Base-by-base conservation (phyloP, 2,113 vertebrate species). In the Lynx canadensis region DNA sequence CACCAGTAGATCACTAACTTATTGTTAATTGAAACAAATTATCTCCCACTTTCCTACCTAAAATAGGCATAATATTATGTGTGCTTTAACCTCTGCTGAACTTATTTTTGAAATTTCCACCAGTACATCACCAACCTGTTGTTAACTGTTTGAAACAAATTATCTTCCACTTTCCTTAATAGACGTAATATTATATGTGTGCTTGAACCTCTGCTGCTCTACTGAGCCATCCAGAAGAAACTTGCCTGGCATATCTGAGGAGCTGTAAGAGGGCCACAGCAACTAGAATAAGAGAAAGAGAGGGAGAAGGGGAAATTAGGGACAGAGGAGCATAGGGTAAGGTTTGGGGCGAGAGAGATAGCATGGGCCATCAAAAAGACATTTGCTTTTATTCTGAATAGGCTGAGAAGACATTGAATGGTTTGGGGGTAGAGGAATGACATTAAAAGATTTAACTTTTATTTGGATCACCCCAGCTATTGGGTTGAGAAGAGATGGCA, bases 91-190 rank as follows among this genome's bases (percentile, higher is more conserved):
- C 57, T 89, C 52, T 89, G 41, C 38, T 66, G 82, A 50, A 57
- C 19, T 57, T 57, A 57, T 21, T 57, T 57, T 57, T 57, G 19
- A 21, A 57, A 21, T 57, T 57, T 57, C 50, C 12, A 82, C 19
- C 60, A 57, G 57, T 19, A 82, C 36, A 86, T 78, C 50, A 86
- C 36, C 36, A 65, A 69, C 4, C 63, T 57, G 1, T 36, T 65
- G 18, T 63, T 86, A 84, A 50, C 83, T 69, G n/a, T 71, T 91
- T 73, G 65, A 91, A 95, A 48, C 50, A 81, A 89, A 82, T 82
- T 10, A n/a, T 19, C 7, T 48, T 63, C 48, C 48, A 79, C 48
- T 82, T 31, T 91, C 48, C 16, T 89, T n/a, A 23, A 38, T 15
- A 76, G 48, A 60, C 15, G 9, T 73, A 33, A 71, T 16, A 31